Percentiles rank a stretch among this genome's conserved stretches.
These are phyloP conservation scores for Brachypteracias leptosomus DNA, from an alignment of 2,113 vertebrate genomes.

Conservation along the genomic window DNA sequence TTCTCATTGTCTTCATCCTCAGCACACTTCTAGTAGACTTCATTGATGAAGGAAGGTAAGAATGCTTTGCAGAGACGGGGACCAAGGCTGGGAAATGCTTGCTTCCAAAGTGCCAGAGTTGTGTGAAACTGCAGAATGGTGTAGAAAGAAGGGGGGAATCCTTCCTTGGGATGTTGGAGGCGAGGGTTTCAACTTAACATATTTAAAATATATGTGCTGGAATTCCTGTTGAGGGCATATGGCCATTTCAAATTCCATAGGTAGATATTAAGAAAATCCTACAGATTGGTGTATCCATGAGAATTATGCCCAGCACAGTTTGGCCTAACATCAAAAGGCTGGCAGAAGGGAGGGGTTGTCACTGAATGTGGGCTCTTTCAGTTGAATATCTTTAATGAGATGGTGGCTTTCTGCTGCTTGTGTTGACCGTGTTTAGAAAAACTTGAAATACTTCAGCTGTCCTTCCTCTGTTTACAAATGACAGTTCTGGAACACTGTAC, in stretches of 20 bases:
- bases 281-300: not conserved
- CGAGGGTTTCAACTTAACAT: not conserved
- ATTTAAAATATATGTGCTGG: not conserved
- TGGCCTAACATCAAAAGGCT: accelerated
- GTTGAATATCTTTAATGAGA: not conserved
- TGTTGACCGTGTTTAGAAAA: not conserved
- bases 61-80: not conserved
- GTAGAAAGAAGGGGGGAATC: not conserved
- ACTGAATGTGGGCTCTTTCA: not conserved
- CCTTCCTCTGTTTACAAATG: not conserved
- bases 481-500: not conserved
- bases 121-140: not conserved
- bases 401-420: not conserved
- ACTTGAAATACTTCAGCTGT: not conserved
- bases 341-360: not conserved
- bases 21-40: constrained; percentile 93
- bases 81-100: not conserved
- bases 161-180: not conserved
- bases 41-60: constrained; percentile 95
- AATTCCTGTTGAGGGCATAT: not conserved
- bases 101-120: not conserved
- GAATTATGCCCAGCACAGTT: not conserved
- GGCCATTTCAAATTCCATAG: not conserved
- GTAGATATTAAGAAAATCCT: not conserved
- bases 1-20: constrained; percentile 94